Percentiles rank a stretch among this genome's conserved stretches.
Conservation (phyloP, 35 echinoderm and acorn worm species). For the Eucidaris tribuloides region DNA sequence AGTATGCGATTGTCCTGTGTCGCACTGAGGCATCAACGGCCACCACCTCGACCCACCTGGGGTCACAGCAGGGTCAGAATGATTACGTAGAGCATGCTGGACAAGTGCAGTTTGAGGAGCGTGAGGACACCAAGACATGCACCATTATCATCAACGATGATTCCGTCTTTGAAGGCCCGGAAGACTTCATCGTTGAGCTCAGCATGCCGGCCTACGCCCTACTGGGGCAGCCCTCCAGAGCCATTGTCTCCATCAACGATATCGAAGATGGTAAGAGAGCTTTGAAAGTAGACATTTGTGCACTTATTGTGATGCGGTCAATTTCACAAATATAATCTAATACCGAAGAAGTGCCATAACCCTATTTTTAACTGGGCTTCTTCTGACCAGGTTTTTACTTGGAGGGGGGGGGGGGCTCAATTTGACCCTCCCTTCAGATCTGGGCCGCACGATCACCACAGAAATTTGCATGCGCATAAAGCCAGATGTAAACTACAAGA, state of each 20-base stretch:
- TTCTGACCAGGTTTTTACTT: too few relatives aligned
- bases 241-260: slow-evolving; percentile 79
- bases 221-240: slow-evolving; percentile 70
- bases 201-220: slow-evolving; percentile 90
- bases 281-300: too few relatives aligned
- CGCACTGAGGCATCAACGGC: slow-evolving; percentile 66
- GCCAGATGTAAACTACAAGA: too few relatives aligned
- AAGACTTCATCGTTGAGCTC: slow-evolving; percentile 85
- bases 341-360: too few relatives aligned
- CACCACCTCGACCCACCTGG: slow-evolving; percentile 17
- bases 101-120: slow-evolving; percentile 97
- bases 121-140: slow-evolving; percentile 86
- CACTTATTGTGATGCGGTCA: too few relatives aligned
- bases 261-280: slow-evolving; percentile 85
- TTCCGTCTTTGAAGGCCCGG: slow-evolving; percentile 73
- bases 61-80: slow-evolving; percentile 54
- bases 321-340: too few relatives aligned
- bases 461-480: too few relatives aligned
- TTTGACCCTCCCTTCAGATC: too few relatives aligned
- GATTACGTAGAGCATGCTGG: slow-evolving; percentile 94
- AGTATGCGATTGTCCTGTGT: slow-evolving; percentile 97
- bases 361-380: too few relatives aligned
- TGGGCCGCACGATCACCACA: too few relatives aligned
- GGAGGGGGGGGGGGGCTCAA: too few relatives aligned
- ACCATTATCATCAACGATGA: slow-evolving; percentile 91